Evolutionary conservation across 2,113 vertebrate species (phyloP).

Genomic region (Shinisaurus crocodilurus): DNA sequence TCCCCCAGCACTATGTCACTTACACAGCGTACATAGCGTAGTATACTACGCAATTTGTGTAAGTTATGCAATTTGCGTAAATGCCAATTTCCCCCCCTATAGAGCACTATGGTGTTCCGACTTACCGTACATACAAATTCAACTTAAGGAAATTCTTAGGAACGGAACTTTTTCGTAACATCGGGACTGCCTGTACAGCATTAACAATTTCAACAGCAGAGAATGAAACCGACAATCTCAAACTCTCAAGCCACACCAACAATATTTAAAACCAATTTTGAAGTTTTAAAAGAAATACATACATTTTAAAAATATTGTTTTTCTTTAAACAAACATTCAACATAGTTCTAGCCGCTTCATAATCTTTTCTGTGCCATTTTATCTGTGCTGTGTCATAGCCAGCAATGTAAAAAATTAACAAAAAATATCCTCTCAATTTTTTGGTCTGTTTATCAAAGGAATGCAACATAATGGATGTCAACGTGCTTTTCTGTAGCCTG

Average conservation of each 20-base stretch:
- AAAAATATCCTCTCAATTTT: background rate
- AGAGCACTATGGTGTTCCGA: too few species aligned
- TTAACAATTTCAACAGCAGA: background rate
- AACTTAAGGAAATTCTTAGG: too few species aligned
- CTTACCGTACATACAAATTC: too few species aligned
- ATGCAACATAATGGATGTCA: slow-evolving; percentile 15
- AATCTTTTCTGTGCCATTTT: background rate
- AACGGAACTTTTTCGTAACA: too few species aligned
- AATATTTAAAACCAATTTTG: background rate
- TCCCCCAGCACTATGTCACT: too few species aligned
- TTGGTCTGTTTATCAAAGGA: background rate
- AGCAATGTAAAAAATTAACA: background rate
- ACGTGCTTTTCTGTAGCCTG: slow-evolving; percentile 14
- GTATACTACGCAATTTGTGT: too few species aligned
- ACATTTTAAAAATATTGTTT: background rate
- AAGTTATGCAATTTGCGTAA: too few species aligned
- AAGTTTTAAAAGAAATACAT: background rate
- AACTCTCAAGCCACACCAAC: background rate
- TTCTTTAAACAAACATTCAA: background rate
- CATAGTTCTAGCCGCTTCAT: background rate
- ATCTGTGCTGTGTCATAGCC: background rate
- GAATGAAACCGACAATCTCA: background rate
- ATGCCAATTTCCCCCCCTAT: too few species aligned
- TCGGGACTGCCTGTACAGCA: too few species aligned
- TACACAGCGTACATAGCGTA: too few species aligned